A percentile compares a stretch with the other conserved stretches of the same genome.
phyloP scores from a whole-genome alignment of 2,797 vertebrate species.

The Cygnus olor region DNA sequence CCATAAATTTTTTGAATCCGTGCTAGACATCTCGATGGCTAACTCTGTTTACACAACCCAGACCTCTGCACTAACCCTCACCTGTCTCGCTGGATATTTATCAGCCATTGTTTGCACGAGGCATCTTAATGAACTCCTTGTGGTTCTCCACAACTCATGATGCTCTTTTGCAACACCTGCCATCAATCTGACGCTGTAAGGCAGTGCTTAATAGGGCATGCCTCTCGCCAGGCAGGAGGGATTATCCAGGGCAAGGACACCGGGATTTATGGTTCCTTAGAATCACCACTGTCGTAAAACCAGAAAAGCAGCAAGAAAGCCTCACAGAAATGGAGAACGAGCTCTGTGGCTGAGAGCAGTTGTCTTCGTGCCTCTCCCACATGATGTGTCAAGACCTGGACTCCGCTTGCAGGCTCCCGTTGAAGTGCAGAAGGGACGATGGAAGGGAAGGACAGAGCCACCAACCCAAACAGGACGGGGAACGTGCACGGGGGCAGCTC shows the following conservation, averaged over 20 bases:
- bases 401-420: not conserved
- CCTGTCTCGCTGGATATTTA: not conserved
- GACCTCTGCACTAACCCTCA: not conserved
- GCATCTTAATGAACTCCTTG: not conserved
- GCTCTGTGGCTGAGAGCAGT: not conserved
- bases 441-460: not conserved
- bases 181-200: not conserved
- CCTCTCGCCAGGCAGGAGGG: not conserved
- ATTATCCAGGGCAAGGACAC: not conserved
- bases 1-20: not conserved
- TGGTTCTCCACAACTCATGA: not conserved
- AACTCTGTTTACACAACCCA: not conserved
- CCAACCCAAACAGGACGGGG: not conserved
- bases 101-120: not conserved
- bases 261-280: not conserved
- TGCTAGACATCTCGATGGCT: not conserved
- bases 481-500: not conserved
- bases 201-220: not conserved
- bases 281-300: not conserved
- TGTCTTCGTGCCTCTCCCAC: not conserved
- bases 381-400: accelerated
- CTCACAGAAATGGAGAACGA: not conserved
- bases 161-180: not conserved
- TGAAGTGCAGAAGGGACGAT: not conserved
- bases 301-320: not conserved